Conservation (phyloP, 2,113 vertebrate genomes). For the Rhegmatorhina hoffmannsi region DNA sequence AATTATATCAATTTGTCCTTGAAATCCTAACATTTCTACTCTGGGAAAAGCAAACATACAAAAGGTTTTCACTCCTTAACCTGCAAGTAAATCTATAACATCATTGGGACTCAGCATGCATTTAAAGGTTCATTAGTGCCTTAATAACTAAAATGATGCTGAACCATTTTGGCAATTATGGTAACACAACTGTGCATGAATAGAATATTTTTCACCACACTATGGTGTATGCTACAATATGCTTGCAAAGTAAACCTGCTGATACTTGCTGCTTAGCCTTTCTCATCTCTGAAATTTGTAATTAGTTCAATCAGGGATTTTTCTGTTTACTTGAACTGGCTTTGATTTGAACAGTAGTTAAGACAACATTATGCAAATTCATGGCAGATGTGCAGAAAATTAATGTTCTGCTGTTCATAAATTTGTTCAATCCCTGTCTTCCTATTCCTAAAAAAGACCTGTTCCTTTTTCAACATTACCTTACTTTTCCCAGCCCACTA, state of each 20-base stretch:
- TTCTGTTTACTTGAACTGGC: constrained; percentile 12
- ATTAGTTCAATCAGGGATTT: constrained; percentile 10
- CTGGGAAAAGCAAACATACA: background rate
- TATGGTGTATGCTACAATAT: background rate
- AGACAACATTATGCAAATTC: background rate
- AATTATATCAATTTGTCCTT: background rate
- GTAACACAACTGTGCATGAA: background rate
- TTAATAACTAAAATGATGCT: constrained; percentile 40
- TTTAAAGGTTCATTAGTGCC: constrained; percentile 37
- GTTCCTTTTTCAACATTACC: background rate
- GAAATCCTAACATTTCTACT: background rate
- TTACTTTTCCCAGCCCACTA: background rate
- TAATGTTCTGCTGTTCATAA: background rate
- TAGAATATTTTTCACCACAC: constrained; percentile 12
- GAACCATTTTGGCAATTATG: constrained; percentile 46
- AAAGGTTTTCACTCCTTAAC: background rate
- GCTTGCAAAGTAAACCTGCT: background rate
- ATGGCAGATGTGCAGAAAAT: background rate
- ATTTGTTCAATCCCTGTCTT: background rate
- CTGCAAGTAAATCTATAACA: background rate
- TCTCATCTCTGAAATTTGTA: background rate
- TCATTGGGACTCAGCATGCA: background rate
- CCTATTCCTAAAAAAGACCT: background rate
- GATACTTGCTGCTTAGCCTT: background rate
- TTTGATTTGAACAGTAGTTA: constrained; percentile 36